A percentile compares a stretch with the other conserved stretches of the same genome.
These are phyloP conservation scores for Plutomurus gul DNA, from an alignment of 1,140 invertebrate species.

Conservation along the genomic window DNA sequence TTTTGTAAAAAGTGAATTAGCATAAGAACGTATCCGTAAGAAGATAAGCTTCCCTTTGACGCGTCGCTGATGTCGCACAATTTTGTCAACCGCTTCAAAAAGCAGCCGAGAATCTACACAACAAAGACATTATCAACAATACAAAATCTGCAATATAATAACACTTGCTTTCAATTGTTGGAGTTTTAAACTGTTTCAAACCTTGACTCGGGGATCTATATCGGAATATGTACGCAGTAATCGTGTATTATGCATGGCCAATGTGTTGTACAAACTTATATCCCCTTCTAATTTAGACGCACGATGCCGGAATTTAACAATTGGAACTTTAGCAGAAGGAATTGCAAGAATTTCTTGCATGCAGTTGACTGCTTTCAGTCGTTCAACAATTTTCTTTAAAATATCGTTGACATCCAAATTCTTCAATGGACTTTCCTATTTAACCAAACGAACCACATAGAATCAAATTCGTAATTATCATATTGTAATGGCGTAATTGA, in stretches of 20 bases:
- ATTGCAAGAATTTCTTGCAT: conserved; percentile 63
- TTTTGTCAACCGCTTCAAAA: conserved; percentile 67
- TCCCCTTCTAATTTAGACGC: conserved; percentile 63
- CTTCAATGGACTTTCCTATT: background rate
- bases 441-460: background rate
- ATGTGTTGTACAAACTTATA: conserved; percentile 67
- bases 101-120: conserved; percentile 62
- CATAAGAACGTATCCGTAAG: conserved; percentile 69
- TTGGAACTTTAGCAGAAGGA: conserved; percentile 69
- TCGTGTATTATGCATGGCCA: conserved; percentile 65
- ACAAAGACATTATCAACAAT: too few species aligned
- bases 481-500: background rate
- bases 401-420: conserved; percentile 34
- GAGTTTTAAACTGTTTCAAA: conserved; percentile 39
- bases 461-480: background rate
- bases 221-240: conserved; percentile 62
- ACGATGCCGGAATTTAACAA: conserved; percentile 65
- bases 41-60: conserved; percentile 67
- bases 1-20: conserved; percentile 67
- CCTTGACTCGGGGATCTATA: conserved; percentile 64
- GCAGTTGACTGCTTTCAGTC: conserved; percentile 57
- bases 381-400: conserved; percentile 59
- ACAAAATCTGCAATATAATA: too few species aligned
- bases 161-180: background rate
- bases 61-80: conserved; percentile 69